phyloP scores from a whole-genome alignment of 2,113 vertebrate genomes.

The Prietella phreatophila region DNA sequence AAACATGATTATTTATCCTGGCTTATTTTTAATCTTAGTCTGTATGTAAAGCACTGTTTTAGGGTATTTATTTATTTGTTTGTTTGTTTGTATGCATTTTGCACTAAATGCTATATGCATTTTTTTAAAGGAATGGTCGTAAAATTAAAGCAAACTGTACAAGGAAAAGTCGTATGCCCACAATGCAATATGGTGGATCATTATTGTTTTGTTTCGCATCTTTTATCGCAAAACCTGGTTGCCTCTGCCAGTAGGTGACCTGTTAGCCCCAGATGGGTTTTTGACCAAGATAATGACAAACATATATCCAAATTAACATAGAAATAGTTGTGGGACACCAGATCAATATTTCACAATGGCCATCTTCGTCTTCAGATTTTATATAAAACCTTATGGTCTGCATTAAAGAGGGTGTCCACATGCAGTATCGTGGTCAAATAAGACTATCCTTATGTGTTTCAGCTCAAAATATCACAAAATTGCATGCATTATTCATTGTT shows the following conservation, averaged over 20 bases:
- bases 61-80: neutral
- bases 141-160: neutral
- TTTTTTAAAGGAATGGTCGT: neutral
- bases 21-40: neutral
- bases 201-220: neutral
- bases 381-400: neutral
- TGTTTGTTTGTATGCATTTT: neutral
- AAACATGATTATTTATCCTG: neutral
- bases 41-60: neutral
- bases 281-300: neutral
- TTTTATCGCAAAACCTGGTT: neutral
- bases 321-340: neutral
- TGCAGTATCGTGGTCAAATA: neutral
- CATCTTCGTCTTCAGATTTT: neutral
- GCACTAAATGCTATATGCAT: too few species aligned
- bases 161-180: neutral
- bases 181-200: neutral
- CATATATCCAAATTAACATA: slow-evolving; percentile 10
- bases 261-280: neutral
- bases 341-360: neutral
- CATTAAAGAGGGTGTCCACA: neutral
- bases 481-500: neutral
- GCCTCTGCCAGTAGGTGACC: neutral
- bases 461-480: neutral
- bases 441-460: neutral